These are phyloP conservation scores for Tupaia chinensis DNA, from an alignment of 2,113 vertebrate genomes.

Conservation along the genomic window DNA sequence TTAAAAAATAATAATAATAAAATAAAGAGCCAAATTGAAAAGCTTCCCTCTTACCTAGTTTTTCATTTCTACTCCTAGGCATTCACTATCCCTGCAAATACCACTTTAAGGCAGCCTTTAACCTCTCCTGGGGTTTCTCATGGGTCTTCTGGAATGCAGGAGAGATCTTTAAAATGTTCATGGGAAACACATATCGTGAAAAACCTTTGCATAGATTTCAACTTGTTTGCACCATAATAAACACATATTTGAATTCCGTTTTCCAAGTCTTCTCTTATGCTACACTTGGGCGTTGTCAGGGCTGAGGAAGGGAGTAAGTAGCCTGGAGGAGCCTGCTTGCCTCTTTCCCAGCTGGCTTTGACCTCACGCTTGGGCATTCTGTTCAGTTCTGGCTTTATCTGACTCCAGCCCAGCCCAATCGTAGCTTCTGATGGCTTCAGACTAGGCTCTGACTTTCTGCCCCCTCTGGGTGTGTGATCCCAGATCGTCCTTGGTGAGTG, in stretches of 20 bases:
- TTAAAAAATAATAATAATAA: background rate
- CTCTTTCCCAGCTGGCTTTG: conserved; percentile 1
- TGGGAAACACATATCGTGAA: no score
- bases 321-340: background rate
- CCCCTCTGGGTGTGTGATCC: conserved; percentile 10
- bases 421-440: background rate
- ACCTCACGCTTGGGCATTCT: background rate
- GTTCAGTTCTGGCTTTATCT: background rate
- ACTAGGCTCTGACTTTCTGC: conserved; percentile 13
- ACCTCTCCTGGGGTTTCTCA: background rate
- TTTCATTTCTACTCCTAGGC: background rate
- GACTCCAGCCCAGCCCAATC: background rate
- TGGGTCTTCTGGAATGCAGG: background rate
- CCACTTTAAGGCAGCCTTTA: background rate
- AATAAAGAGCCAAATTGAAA: background rate
- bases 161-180: no score
- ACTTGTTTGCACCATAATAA: no score
- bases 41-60: background rate
- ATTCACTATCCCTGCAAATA: background rate
- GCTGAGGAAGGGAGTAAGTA: background rate
- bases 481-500: background rate
- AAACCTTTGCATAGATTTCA: no score
- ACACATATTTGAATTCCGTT: no score
- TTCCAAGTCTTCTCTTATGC: no score
- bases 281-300: background rate